These are phyloP conservation scores for Leucozona laternaria DNA, from an alignment of 2,888 invertebrate genomes.

Conservation along the genomic window DNA sequence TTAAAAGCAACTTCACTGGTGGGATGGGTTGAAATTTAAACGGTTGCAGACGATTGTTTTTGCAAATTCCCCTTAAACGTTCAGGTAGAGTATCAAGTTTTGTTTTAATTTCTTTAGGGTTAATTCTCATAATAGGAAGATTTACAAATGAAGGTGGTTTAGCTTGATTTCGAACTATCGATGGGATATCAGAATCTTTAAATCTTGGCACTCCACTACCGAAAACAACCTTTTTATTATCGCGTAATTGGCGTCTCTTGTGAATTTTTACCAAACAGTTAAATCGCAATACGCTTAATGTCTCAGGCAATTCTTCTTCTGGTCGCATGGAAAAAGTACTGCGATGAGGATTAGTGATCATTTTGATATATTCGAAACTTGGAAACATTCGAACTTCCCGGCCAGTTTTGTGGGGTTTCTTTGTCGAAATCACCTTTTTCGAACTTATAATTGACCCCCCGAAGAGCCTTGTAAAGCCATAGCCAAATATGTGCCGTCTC, in stretches of 20 bases:
- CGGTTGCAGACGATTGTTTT: slow-evolving; percentile 78
- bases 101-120: slow-evolving; percentile 68
- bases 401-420: slow-evolving; percentile 10
- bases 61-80: slow-evolving; percentile 76
- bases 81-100: slow-evolving; percentile 77
- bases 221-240: slow-evolving; percentile 81
- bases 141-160: slow-evolving; percentile 78
- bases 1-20: slow-evolving; percentile 79
- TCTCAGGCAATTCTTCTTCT: slow-evolving; percentile 44
- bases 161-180: slow-evolving; percentile 70
- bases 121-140: slow-evolving; percentile 75
- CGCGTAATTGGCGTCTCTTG: slow-evolving; percentile 79
- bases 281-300: slow-evolving; percentile 74
- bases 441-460: neutral
- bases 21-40: slow-evolving; percentile 81
- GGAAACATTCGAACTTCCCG: slow-evolving; percentile 36
- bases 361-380: slow-evolving; percentile 77
- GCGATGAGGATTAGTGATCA: slow-evolving; percentile 78
- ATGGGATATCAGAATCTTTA: slow-evolving; percentile 77
- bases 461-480: slow-evolving; percentile 78
- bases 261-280: slow-evolving; percentile 79
- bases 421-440: neutral
- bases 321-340: slow-evolving; percentile 69
- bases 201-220: slow-evolving; percentile 81
- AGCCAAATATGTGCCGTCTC: slow-evolving; percentile 79